phyloP scores from a whole-genome alignment of 2,888 invertebrate genomes.

The Prostheceraeus crozeri region DNA sequence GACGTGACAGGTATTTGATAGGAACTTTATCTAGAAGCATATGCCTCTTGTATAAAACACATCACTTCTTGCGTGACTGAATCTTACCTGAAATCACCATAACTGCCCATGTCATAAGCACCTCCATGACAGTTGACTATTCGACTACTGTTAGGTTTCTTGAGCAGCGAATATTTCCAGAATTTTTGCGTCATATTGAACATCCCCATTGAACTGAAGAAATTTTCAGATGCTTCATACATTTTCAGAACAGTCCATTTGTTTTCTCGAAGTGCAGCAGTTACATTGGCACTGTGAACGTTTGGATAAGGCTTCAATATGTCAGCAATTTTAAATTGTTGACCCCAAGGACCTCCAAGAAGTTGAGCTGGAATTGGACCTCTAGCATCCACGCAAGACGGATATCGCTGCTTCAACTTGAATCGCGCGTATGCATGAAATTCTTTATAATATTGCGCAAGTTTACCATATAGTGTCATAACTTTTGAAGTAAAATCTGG shows the following conservation, averaged over 20 bases:
- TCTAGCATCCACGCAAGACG: slow-evolving; percentile 39
- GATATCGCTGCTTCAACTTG: slow-evolving; percentile 45
- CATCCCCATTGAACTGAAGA: slow-evolving; percentile 39
- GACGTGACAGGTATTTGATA: no score
- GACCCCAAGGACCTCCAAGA: slow-evolving; percentile 41
- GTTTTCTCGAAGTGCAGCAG: slow-evolving; percentile 18
- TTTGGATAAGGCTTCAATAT: slow-evolving; percentile 37
- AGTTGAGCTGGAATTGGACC: slow-evolving; percentile 38
- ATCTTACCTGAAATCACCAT: slow-evolving; percentile 14
- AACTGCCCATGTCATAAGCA: slow-evolving; percentile 28
- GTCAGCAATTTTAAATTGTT: slow-evolving; percentile 36
- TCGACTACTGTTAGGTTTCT: slow-evolving; percentile 24
- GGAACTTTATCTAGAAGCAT: no score
- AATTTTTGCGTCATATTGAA: slow-evolving; percentile 39
- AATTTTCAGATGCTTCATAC: slow-evolving; percentile 38
- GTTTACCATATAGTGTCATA: slow-evolving; percentile 45
- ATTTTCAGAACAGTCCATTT: no score
- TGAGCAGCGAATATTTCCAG: no score
- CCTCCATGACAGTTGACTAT: slow-evolving; percentile 39
- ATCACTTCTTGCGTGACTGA: no score
- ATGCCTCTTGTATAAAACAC: no score
- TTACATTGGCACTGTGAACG: slow-evolving; percentile 29
- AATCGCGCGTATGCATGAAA: slow-evolving; percentile 52
- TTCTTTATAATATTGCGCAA: slow-evolving; percentile 51
- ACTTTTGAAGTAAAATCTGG: slow-evolving; percentile 44